phyloP scores from a whole-genome alignment of 2,797 vertebrate species.

The Gallirallus australis region DNA sequence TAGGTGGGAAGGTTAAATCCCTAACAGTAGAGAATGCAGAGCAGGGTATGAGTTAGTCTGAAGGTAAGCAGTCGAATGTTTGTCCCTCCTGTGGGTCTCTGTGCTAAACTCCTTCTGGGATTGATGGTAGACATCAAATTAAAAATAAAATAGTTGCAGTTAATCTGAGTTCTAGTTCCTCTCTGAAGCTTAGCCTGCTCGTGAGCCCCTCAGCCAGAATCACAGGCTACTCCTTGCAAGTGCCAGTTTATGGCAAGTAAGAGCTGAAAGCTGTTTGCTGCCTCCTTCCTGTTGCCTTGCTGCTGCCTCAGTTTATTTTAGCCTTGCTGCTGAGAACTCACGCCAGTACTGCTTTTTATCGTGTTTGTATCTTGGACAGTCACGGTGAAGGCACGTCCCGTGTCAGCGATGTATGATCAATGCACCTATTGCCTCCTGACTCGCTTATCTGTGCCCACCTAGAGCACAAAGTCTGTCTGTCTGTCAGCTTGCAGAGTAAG shows the following conservation, averaged over 20 bases:
- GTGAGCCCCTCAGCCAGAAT: background rate
- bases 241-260: background rate
- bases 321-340: too few relatives aligned
- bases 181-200: background rate
- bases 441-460: background rate
- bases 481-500: background rate
- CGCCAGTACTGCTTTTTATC: background rate
- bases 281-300: background rate
- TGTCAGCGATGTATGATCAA: background rate
- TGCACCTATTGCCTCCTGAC: fast-evolving
- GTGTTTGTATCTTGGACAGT: background rate
- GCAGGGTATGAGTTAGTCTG: background rate
- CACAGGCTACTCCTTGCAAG: background rate
- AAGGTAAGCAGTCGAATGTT: background rate
- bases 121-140: background rate
- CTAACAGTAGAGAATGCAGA: background rate
- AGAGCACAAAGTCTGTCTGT: background rate
- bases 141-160: background rate
- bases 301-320: background rate
- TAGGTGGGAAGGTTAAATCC: background rate
- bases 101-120: background rate
- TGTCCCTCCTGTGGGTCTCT: background rate
- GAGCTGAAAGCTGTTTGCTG: background rate
- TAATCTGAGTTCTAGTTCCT: background rate
- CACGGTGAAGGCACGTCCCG: background rate